phyloP scores from a whole-genome alignment of 2,797 vertebrate species.

The Chiroxiphia lanceolata region DNA sequence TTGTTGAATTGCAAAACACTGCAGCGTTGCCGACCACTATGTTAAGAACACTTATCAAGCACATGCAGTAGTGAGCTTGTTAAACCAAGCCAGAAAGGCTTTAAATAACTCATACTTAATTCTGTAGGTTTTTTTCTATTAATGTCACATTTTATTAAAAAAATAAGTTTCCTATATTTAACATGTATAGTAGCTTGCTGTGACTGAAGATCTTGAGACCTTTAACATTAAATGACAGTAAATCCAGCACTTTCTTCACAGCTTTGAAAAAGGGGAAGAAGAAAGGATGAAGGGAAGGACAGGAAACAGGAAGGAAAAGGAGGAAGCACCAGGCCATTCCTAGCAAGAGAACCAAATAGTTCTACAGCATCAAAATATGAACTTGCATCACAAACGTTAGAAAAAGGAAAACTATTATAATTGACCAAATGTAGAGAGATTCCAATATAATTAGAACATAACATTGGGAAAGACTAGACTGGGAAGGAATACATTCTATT shows the following conservation, averaged over 20 bases:
- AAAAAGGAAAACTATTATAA: slow-evolving; percentile 2
- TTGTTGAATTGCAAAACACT: neutral
- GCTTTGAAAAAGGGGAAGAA: neutral
- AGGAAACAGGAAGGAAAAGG: slow-evolving; percentile 32
- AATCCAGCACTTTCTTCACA: slow-evolving; percentile 67
- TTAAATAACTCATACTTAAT: slow-evolving; percentile 65
- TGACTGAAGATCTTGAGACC: slow-evolving; percentile 43
- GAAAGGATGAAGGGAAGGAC: neutral
- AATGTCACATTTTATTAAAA: slow-evolving; percentile 67
- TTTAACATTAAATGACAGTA: slow-evolving; percentile 62
- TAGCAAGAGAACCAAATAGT: slow-evolving; percentile 14
- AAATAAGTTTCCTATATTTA: slow-evolving; percentile 67
- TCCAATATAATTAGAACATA: neutral
- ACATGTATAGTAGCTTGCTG: slow-evolving; percentile 59
- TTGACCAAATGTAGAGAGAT: neutral
- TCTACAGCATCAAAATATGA: slow-evolving; percentile 47
- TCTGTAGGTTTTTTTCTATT: slow-evolving; percentile 49
- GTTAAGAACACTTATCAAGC: neutral
- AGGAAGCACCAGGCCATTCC: slow-evolving; percentile 39
- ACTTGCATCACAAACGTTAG: slow-evolving; percentile 8
- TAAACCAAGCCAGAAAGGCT: neutral
- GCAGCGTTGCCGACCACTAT: neutral
- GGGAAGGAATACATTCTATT: neutral
- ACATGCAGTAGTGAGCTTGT: neutral
- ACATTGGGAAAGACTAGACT: neutral